Conservation (phyloP, 2,888 invertebrate genomes). For the Cyclophora punctaria region DNA sequence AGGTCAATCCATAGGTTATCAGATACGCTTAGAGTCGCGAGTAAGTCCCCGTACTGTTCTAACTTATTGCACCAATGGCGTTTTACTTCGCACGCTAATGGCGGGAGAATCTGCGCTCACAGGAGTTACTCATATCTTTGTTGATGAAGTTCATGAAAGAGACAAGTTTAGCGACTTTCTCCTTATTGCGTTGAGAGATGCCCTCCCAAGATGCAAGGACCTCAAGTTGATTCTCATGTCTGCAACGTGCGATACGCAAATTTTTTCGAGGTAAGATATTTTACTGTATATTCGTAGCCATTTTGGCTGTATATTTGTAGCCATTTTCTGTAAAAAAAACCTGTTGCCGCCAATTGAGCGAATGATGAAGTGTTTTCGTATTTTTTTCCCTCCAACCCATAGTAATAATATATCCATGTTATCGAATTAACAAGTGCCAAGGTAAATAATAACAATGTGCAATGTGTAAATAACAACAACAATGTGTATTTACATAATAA, state of each 20-base stretch:
- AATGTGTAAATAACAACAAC: too few relatives aligned
- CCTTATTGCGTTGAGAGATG: conserved; percentile 87
- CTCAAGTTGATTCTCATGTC: conserved; percentile 94
- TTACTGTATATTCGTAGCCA: too few relatives aligned
- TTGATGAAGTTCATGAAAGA: conserved; percentile 97
- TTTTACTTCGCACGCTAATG: conserved; percentile 91
- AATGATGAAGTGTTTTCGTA: too few relatives aligned
- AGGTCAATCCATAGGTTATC: conserved; percentile 87
- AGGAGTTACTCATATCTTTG: conserved; percentile 88
- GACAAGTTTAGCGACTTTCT: conserved; percentile 95
- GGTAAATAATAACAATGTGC: too few relatives aligned
- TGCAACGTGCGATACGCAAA: conserved; percentile 89
- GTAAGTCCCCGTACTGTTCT: conserved; percentile 86
- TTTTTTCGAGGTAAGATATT: conserved; percentile 77
- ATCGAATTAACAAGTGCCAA: too few relatives aligned
- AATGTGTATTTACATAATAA: too few relatives aligned
- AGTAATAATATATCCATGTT: too few relatives aligned
- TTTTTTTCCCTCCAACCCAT: too few relatives aligned
- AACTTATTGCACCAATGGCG: conserved; percentile 94
- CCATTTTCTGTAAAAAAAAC: too few relatives aligned
- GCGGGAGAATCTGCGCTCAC: conserved; percentile 80
- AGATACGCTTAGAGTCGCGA: conserved; percentile 92
- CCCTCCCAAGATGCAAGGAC: conserved; percentile 79
- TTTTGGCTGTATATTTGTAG: too few relatives aligned
- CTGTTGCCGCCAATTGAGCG: too few relatives aligned